Conservation (phyloP, 2,113 vertebrate genomes). For the Phalacrocorax aristotelis region DNA sequence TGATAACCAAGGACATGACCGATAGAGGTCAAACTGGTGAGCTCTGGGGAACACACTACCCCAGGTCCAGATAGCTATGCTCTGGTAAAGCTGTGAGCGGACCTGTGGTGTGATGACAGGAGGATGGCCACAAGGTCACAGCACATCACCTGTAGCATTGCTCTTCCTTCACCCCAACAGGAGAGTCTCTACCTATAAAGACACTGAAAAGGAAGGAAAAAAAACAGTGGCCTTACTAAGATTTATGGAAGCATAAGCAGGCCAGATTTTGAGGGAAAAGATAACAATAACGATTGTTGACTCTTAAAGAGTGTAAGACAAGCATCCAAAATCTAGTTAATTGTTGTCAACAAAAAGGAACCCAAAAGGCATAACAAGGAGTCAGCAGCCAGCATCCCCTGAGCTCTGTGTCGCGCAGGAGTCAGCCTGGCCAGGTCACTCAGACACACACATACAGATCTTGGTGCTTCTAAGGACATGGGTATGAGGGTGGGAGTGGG, state of each 20-base stretch:
- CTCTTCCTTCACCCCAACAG: not conserved
- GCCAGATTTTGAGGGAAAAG: not conserved
- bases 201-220: not conserved
- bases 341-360: not conserved
- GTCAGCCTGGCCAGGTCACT: not conserved
- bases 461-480: not conserved
- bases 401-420: not conserved
- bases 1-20: not conserved
- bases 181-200: not conserved
- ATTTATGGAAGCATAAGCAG: not conserved
- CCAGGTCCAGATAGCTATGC: not conserved
- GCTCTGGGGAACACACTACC: not conserved
- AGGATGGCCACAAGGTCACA: not conserved
- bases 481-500: not conserved
- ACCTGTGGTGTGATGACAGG: not conserved
- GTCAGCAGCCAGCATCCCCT: not conserved
- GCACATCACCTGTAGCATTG: not conserved
- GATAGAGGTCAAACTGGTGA: not conserved
- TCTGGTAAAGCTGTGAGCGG: not conserved
- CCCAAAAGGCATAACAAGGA: fast-evolving
- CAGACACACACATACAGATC: not conserved
- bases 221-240: not conserved
- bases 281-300: not conserved
- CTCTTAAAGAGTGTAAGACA: not conserved
- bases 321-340: not conserved